Evolutionary conservation across 2,888 invertebrate genomes (phyloP).

Genomic region (Resseliella maxima): DNA sequence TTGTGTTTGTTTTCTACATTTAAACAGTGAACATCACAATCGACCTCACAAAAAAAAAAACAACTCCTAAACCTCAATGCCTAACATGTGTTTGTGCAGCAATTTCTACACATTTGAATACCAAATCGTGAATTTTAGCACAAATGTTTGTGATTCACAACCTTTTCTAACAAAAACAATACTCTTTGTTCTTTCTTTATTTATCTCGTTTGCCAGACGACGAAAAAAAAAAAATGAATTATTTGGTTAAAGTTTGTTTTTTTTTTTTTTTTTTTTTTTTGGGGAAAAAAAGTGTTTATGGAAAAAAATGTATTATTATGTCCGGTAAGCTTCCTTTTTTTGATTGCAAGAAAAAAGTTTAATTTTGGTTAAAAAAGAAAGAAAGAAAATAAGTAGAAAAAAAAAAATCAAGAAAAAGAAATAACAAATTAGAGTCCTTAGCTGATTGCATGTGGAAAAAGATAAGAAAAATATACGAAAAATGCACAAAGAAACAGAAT

Average conservation of each 20-base stretch:
- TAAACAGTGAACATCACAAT: constrained; percentile 37
- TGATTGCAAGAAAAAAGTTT: constrained; percentile 49
- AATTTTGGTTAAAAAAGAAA: neutral
- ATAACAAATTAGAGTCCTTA: neutral
- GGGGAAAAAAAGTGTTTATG: neutral
- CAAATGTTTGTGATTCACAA: neutral
- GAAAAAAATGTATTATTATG: neutral
- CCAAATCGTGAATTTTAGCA: constrained; percentile 56
- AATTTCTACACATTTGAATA: constrained; percentile 57
- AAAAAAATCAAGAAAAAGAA: neutral
- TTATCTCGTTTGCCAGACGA: constrained; percentile 36
- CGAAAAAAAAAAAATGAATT: neutral
- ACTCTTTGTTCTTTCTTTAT: neutral
- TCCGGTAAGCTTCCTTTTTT: constrained; percentile 38
- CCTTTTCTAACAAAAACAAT: neutral
- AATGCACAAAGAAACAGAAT: neutral
- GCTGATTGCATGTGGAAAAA: constrained; percentile 15
- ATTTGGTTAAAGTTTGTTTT: neutral
- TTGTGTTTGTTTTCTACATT: constrained; percentile 3
- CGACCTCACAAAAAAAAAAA: neutral
- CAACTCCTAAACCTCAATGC: neutral
- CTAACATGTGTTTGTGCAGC: neutral
- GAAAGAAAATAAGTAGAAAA: neutral
- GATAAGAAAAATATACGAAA: neutral
- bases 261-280: neutral